Percentiles rank a stretch among this genome's conserved stretches.
Evolutionary conservation across 2,113 vertebrate species (phyloP).

Genomic region (Larimichthys crocea): DNA sequence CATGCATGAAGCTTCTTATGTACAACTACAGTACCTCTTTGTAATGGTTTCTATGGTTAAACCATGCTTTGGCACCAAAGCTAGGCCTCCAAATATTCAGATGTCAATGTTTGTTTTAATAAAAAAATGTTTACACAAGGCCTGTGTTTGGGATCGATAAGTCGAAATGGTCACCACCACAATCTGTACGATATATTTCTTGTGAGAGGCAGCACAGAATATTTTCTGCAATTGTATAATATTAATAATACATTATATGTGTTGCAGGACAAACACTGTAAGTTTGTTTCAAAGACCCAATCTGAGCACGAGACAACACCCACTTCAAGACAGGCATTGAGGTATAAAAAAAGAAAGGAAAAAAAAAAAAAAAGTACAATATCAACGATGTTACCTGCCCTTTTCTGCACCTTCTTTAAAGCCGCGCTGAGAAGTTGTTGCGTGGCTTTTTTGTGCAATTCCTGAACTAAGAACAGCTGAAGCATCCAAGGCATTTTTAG

Average conservation of each 20-base stretch:
- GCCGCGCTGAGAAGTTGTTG: slow-evolving; percentile 14
- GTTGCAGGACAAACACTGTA: slow-evolving; percentile 29
- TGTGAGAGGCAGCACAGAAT: slow-evolving; percentile 38
- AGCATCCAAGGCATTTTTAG: slow-evolving; percentile 51
- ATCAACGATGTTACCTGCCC: slow-evolving; percentile 16
- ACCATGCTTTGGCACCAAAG: slow-evolving; percentile 68
- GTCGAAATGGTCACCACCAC: slow-evolving; percentile 18
- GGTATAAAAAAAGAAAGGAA: background rate
- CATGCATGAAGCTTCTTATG: slow-evolving; percentile 62
- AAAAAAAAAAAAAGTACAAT: slow-evolving; percentile 7
- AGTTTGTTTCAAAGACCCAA: slow-evolving; percentile 26
- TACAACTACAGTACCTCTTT: slow-evolving; percentile 69
- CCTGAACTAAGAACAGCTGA: slow-evolving; percentile 47
- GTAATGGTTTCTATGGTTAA: slow-evolving; percentile 47
- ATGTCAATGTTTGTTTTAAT: slow-evolving; percentile 29
- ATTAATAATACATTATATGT: slow-evolving; percentile 5
- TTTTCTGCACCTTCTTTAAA: slow-evolving; percentile 23
- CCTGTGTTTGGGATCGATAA: slow-evolving; percentile 4
- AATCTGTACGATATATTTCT: slow-evolving; percentile 15
- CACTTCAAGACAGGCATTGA: slow-evolving; percentile 33
- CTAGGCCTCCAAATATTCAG: slow-evolving; percentile 15
- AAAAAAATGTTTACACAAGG: slow-evolving; percentile 12
- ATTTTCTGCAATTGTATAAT: background rate
- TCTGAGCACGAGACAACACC: slow-evolving; percentile 22
- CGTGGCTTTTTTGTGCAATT: slow-evolving; percentile 51